These are phyloP conservation scores for Spisula subtruncata DNA, from an alignment of 2,888 invertebrate species.

Conservation along the genomic window DNA sequence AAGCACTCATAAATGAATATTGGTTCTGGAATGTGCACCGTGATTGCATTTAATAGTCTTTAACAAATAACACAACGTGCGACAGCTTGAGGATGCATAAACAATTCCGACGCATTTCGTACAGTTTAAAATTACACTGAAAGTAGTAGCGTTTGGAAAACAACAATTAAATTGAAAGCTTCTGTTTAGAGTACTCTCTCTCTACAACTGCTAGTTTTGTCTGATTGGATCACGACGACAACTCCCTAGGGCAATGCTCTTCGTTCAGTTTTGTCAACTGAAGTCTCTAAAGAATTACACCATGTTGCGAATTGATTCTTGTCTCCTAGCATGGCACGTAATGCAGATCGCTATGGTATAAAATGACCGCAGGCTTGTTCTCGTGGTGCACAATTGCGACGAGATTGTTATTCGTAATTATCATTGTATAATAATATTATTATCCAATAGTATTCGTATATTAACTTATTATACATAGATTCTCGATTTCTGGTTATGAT, in stretches of 20 bases:
- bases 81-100: neutral
- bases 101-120: neutral
- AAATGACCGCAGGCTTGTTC: neutral
- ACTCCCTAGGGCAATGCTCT: neutral
- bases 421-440: neutral
- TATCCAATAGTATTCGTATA: too few species aligned
- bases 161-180: conserved; percentile 21
- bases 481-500: neutral
- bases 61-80: neutral
- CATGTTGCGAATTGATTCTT: neutral
- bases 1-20: too few species aligned
- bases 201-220: neutral
- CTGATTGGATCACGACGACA: neutral
- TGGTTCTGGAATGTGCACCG: neutral
- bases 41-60: neutral
- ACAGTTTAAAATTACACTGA: neutral
- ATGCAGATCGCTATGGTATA: neutral
- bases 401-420: neutral
- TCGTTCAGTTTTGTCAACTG: neutral
- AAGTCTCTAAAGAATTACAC: neutral
- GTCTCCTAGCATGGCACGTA: neutral
- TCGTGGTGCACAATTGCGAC: neutral
- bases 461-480: too few species aligned
- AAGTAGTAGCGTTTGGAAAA: neutral
- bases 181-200: neutral